Percentiles rank a stretch among this genome's conserved stretches.
Conservation (phyloP, 2,888 invertebrate genomes). For the Tillus elongatus region DNA sequence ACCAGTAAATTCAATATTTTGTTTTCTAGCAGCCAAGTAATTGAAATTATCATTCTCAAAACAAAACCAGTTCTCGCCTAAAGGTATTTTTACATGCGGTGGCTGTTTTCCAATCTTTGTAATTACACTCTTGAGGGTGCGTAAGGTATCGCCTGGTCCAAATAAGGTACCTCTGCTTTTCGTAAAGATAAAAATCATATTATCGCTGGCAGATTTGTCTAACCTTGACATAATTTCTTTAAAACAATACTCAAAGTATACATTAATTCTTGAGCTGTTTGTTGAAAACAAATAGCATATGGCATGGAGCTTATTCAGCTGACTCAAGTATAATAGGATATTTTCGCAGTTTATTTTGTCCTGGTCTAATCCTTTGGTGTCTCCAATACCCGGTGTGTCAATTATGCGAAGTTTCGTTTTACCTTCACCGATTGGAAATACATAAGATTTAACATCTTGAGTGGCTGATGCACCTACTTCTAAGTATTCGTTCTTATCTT, state of each 20-base stretch:
- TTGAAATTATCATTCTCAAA: conserved; percentile 36
- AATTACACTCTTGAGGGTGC: conserved; percentile 24
- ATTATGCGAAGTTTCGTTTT: conserved; percentile 29
- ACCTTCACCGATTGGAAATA: conserved; percentile 19
- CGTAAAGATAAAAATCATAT: conserved; percentile 36
- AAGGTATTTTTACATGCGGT: conserved; percentile 26
- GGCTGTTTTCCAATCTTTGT: conserved; percentile 24
- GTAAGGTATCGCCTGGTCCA: conserved; percentile 30
- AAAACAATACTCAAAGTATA: conserved; percentile 33
- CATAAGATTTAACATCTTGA: conserved; percentile 22
- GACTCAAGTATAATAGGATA: conserved; percentile 30
- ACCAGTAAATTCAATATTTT: conserved; percentile 21
- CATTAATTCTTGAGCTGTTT: conserved; percentile 29
- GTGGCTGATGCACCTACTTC: conserved; percentile 22
- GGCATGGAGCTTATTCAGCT: conserved; percentile 30
- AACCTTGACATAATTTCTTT: conserved; percentile 33
- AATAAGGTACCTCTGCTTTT: conserved; percentile 30
- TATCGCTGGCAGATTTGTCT: conserved; percentile 32
- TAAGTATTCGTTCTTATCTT: conserved; percentile 4
- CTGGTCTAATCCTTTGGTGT: conserved; percentile 26
- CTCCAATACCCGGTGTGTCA: conserved; percentile 35
- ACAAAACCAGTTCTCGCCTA: conserved; percentile 32
- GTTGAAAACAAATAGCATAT: conserved; percentile 33
- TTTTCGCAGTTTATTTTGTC: conserved; percentile 31
- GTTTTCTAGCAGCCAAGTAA: conserved; percentile 30